phyloP scores from a whole-genome alignment of 2,888 invertebrate species.

The Onchidella celtica region DNA sequence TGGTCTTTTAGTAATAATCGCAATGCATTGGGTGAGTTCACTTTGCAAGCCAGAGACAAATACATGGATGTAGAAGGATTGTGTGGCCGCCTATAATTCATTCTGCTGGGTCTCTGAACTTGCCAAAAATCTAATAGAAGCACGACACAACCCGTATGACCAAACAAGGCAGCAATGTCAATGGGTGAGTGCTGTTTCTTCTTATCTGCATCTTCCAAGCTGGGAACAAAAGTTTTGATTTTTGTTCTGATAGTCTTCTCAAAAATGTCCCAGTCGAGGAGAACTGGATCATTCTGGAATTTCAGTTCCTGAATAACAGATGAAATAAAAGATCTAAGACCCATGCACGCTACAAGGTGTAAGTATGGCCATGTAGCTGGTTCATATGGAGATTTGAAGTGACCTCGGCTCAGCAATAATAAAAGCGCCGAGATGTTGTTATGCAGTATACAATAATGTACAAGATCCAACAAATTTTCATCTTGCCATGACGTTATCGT shows the following conservation, averaged over 20 bases:
- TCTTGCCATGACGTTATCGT: conserved; percentile 60
- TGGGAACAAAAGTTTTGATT: not conserved
- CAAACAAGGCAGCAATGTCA: conserved; percentile 69
- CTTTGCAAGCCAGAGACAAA: conserved; percentile 67
- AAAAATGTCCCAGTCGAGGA: conserved; percentile 46
- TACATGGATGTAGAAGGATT: conserved; percentile 50
- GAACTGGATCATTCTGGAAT: conserved; percentile 57
- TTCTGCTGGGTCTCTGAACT: conserved; percentile 51
- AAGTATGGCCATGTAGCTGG: conserved; percentile 65
- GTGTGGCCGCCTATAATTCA: conserved; percentile 15
- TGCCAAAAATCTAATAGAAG: conserved; percentile 65
- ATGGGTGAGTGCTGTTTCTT: conserved; percentile 58
- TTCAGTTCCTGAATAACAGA: conserved; percentile 69
- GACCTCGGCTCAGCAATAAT: conserved; percentile 65
- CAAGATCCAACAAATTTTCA: conserved; percentile 63
- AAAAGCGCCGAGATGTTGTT: conserved; percentile 69
- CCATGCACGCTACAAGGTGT: conserved; percentile 71
- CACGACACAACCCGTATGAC: conserved; percentile 66
- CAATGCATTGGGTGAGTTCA: conserved; percentile 68
- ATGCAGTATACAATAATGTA: conserved; percentile 72
- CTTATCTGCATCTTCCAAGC: conserved; percentile 9
- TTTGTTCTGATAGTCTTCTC: conserved; percentile 28
- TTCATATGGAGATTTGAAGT: conserved; percentile 67
- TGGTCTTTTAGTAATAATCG: conserved; percentile 63
- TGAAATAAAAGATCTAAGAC: conserved; percentile 62